phyloP scores from a whole-genome alignment of 2,888 invertebrate genomes.

The Creontiades dilutus region DNA sequence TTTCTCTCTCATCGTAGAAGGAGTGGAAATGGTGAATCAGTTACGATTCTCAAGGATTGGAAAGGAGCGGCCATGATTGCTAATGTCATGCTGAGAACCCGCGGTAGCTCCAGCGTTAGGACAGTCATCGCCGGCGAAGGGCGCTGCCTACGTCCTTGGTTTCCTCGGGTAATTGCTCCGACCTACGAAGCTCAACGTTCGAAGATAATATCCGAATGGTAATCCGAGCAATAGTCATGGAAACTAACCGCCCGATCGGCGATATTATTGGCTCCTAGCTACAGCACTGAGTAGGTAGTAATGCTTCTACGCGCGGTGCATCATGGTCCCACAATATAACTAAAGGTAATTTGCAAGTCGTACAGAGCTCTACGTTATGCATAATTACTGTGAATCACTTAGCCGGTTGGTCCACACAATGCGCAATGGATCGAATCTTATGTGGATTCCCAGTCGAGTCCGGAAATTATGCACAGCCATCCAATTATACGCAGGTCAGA shows the following conservation, averaged over 20 bases:
- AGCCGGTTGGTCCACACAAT: too few relatives aligned
- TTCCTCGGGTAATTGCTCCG: not conserved
- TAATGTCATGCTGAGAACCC: not conserved
- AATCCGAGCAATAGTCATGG: not conserved
- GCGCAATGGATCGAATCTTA: too few relatives aligned
- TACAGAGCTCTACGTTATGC: too few relatives aligned
- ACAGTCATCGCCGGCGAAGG: slow-evolving; percentile 32
- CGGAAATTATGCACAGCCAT: too few relatives aligned
- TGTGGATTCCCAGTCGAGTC: too few relatives aligned
- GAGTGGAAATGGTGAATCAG: not conserved
- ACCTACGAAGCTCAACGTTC: slow-evolving; percentile 1
- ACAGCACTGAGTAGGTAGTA: too few relatives aligned
- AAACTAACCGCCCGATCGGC: not conserved
- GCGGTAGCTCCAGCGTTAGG: slow-evolving; percentile 8
- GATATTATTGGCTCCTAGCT: too few relatives aligned
- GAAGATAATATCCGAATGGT: not conserved
- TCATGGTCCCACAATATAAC: too few relatives aligned
- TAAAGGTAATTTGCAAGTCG: too few relatives aligned
- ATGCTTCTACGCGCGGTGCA: too few relatives aligned
- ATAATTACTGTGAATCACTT: too few relatives aligned
- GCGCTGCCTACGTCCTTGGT: slow-evolving; percentile 21
- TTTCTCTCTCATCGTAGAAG: not conserved
- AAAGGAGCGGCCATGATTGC: slow-evolving; percentile 38
- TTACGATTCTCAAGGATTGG: slow-evolving; percentile 41
- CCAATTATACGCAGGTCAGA: too few relatives aligned